Conservation (phyloP, 2,113 vertebrate genomes). For the Siphamia tubifer region DNA sequence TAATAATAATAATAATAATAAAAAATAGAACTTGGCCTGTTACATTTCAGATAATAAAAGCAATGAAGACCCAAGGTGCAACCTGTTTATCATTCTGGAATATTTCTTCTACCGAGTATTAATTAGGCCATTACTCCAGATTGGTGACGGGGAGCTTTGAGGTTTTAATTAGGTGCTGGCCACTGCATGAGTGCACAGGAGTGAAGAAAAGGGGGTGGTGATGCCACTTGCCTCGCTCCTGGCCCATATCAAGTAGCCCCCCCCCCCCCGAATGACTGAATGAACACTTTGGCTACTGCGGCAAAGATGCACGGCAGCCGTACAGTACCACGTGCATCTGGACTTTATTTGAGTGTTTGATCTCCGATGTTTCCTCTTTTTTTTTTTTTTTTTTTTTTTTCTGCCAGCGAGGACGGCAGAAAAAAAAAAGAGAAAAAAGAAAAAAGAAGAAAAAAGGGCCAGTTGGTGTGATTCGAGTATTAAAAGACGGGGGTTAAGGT, state of each 20-base stretch:
- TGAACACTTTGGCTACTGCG: slow-evolving; percentile 67
- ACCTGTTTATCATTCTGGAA: slow-evolving; percentile 80
- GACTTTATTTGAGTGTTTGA: slow-evolving; percentile 64
- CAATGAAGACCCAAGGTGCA: slow-evolving; percentile 67
- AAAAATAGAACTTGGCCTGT: too few species aligned
- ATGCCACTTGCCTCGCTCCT: slow-evolving; percentile 70
- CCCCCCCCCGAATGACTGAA: too few species aligned
- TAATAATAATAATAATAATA: too few species aligned
- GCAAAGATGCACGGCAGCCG: slow-evolving; percentile 62
- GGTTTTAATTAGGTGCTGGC: slow-evolving; percentile 85
- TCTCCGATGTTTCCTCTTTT: slow-evolving; percentile 59
- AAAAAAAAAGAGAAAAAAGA: too few species aligned
- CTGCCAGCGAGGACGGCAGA: too few species aligned
- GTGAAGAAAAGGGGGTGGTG: slow-evolving; percentile 65
- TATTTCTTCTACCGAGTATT: slow-evolving; percentile 79
- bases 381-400: too few species aligned
- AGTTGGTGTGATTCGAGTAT: slow-evolving; percentile 67
- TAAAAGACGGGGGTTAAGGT: slow-evolving; percentile 75
- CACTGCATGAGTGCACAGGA: slow-evolving; percentile 81
- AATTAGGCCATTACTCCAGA: slow-evolving; percentile 84
- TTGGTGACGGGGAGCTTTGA: slow-evolving; percentile 84
- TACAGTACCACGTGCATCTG: slow-evolving; percentile 67
- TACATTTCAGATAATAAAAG: slow-evolving; percentile 71
- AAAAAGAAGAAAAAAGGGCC: slow-evolving; percentile 45
- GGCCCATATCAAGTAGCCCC: slow-evolving; percentile 75